Evolutionary conservation across 2,888 invertebrate genomes (phyloP), one percentile per base, ranked within the genome.

Genomic region (Euspilapteryx auroguttella): DNA sequence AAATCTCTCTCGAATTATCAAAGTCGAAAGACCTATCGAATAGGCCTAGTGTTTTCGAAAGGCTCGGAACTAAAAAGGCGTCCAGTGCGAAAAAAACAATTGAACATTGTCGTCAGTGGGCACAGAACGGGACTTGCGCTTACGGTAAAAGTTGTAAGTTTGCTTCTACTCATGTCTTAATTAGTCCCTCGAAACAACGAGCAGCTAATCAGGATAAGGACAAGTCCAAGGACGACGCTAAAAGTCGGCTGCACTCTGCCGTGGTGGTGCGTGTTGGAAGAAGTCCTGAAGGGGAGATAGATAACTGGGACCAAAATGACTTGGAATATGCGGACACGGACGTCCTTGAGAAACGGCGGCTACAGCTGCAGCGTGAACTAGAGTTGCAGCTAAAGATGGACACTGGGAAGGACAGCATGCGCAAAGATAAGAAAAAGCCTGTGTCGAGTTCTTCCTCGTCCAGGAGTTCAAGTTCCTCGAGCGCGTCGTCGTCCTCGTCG

Each of bases 1-100:
- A 86, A 81, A 85, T 86, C 64, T 84, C 86, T 58, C 85, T 85
- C 61, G 86, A 85, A 66, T 78, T 85, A 65, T 79, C 82, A 55
- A 83, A 83, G 79, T 78, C 78, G 56, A 85, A 84, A 75, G 80
- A 81, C 54, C 64, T 80, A 45, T 58, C 79, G 56, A 68, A 68
- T 50, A 80, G 87, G 62, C 87, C 87, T 40, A 89, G 88, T 78
- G 89, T 89, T 42, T 89, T 89, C 69, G 89, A 89, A 68, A 81
- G 89, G 45, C 80, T 89, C 49, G 89, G 89, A 42, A 87, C 86
- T 24, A 87, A 87, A 68, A 85, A 86, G 51, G 73, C 75, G 35
- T 62, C 79, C 15, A 63, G 59, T 49, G 55, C 55, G 40, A 78
- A 78, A 55, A 78, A 76, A 77, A 65, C 79, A 69, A 64, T 79